A percentile compares a stretch with the other conserved stretches of the same genome.
Evolutionary conservation across 2,888 invertebrate species (phyloP).

Genomic region (Ophioninae sp.): DNA sequence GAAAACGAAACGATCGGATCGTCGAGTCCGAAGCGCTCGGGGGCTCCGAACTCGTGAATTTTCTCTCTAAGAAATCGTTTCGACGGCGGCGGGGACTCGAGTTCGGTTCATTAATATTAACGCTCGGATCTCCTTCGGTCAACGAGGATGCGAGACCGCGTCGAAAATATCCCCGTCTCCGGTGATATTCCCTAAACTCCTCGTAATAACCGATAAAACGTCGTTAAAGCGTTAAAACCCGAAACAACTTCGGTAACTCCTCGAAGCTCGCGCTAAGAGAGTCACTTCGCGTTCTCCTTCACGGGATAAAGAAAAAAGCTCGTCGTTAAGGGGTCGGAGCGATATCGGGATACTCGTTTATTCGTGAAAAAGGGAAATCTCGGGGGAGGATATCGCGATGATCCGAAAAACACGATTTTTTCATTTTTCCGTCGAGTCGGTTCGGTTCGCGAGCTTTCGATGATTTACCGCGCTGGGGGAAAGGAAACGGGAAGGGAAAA

Average conservation of each 20-base stretch:
- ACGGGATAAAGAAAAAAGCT: not conserved
- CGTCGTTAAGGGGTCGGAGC: not conserved
- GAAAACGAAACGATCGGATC: slow-evolving; percentile 30
- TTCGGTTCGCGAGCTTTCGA: slow-evolving; percentile 10
- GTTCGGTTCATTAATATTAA: slow-evolving; percentile 25
- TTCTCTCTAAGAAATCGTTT: slow-evolving; percentile 17
- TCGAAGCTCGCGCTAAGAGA: not conserved
- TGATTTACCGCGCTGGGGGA: not conserved
- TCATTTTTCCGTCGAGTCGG: not conserved
- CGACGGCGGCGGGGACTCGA: slow-evolving; percentile 6
- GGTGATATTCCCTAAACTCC: slow-evolving; percentile 20
- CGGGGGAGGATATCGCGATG: not conserved
- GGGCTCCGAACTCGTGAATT: slow-evolving; percentile 11
- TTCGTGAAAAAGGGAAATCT: slow-evolving; percentile 15
- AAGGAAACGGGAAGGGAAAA: slow-evolving; percentile 1
- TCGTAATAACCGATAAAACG: slow-evolving; percentile 19
- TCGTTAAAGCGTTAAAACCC: slow-evolving; percentile 23
- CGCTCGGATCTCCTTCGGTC: slow-evolving; percentile 11
- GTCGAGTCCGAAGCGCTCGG: slow-evolving; percentile 3
- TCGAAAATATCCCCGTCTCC: slow-evolving; percentile 15
- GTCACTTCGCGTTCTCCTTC: not conserved
- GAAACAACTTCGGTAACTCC: not conserved
- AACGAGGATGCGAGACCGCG: slow-evolving; percentile 5
- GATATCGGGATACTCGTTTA: not conserved
- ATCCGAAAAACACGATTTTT: slow-evolving; percentile 16